Percentiles rank a stretch among this genome's conserved stretches.
Conservation (phyloP, 2,888 invertebrate genomes). For the Cataglyphis livida region DNA sequence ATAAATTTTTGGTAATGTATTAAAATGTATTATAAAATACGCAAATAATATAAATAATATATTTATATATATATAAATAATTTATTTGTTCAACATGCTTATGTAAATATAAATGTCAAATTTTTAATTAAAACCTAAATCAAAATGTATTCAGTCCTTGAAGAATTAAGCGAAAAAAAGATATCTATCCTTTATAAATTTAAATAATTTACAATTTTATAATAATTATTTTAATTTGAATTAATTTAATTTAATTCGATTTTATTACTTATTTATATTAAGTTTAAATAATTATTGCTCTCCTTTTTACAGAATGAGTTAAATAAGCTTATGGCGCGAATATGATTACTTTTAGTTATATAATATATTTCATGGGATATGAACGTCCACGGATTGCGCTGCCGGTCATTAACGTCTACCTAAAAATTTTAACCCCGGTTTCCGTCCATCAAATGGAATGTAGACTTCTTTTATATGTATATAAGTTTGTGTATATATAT, state of each 20-base stretch:
- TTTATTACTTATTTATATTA: not conserved
- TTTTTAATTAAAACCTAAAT: not conserved
- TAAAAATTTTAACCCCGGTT: constrained; percentile 60
- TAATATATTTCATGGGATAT: not conserved
- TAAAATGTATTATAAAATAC: not conserved
- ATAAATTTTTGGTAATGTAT: not conserved
- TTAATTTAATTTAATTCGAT: not conserved
- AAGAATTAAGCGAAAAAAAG: not conserved
- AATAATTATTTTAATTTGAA: not conserved
- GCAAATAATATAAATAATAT: not conserved
- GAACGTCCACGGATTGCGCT: constrained; percentile 20
- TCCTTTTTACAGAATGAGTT: not conserved
- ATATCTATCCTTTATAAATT: not conserved
- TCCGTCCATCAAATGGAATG: constrained; percentile 71
- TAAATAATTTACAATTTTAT: not conserved
- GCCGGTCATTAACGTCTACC: constrained; percentile 30
- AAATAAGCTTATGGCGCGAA: not conserved
- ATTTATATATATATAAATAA: not conserved
- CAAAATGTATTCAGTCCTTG: not conserved
- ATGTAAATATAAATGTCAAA: not conserved
- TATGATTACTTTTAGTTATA: not conserved
- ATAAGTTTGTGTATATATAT: constrained; percentile 64
- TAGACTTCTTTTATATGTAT: constrained; percentile 56
- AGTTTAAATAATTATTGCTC: not conserved
- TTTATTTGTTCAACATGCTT: not conserved